Conservation (phyloP, 2,113 vertebrate genomes). For the Puma concolor region DNA sequence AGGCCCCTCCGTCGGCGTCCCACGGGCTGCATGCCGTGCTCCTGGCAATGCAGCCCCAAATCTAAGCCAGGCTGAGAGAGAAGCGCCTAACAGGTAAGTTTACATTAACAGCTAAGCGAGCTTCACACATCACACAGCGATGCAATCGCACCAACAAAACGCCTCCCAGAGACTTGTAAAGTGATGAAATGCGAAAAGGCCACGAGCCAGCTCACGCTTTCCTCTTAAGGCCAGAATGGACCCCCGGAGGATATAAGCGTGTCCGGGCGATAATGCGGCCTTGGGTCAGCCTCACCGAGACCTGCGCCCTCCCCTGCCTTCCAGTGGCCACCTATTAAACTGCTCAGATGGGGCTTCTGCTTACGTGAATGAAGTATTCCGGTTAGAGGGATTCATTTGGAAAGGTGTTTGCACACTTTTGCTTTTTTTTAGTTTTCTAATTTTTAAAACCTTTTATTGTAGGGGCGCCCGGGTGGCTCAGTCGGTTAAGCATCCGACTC, state of each 20-base stretch:
- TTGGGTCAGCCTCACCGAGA: not conserved
- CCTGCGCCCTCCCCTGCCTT: not conserved
- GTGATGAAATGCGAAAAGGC: not conserved
- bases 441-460: not conserved
- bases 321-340: not conserved
- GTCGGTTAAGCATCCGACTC: too few species aligned
- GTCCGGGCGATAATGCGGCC: not conserved
- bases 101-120: not conserved
- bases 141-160: fast-evolving
- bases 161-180: not conserved
- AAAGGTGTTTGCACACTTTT: not conserved
- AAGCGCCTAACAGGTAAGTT: not conserved
- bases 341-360: not conserved
- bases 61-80: not conserved
- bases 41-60: not conserved
- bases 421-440: not conserved
- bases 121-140: not conserved
- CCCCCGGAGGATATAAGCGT: fast-evolving
- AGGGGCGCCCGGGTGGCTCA: too few species aligned
- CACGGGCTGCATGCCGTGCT: fast-evolving
- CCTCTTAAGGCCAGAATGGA: not conserved
- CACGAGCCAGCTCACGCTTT: fast-evolving
- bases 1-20: not conserved
- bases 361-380: not conserved
- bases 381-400: not conserved